Evolutionary conservation across 2,113 vertebrate genomes (phyloP).

Genomic region (Limnothrissa miodon): DNA sequence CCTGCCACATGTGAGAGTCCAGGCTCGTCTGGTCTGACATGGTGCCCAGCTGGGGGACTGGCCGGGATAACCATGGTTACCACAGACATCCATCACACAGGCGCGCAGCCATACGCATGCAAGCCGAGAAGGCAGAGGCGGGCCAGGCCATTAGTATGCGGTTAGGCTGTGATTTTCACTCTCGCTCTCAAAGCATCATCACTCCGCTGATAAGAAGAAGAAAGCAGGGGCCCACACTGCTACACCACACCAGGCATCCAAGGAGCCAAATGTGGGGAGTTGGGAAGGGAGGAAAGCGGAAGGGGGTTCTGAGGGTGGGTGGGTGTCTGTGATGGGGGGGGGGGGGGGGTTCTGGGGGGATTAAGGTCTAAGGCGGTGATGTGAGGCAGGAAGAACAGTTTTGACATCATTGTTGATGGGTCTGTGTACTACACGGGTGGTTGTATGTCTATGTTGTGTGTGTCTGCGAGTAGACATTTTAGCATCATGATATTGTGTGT

Average conservation of each 20-base stretch:
- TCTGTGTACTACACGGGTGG: slow-evolving; percentile 34
- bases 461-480: not conserved
- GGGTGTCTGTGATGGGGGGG: not conserved
- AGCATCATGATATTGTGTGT: not conserved
- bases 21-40: slow-evolving; percentile 16
- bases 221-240: not conserved
- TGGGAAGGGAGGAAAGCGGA: too few relatives aligned
- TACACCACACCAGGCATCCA: not conserved
- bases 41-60: slow-evolving; percentile 13
- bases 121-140: slow-evolving; percentile 16
- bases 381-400: not conserved
- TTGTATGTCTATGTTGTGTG: slow-evolving; percentile 4
- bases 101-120: slow-evolving; percentile 15
- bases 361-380: slow-evolving; percentile 13
- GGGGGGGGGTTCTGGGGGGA: slow-evolving; percentile 21
- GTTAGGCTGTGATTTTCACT: slow-evolving; percentile 17
- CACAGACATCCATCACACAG: slow-evolving; percentile 29
- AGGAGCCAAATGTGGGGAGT: not conserved
- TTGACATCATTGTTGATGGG: slow-evolving; percentile 4
- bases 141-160: slow-evolving; percentile 11
- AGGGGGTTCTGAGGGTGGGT: not conserved
- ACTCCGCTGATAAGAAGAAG: not conserved
- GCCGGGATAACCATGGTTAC: slow-evolving; percentile 34
- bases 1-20: not conserved
- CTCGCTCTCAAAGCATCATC: slow-evolving; percentile 22